These are phyloP conservation scores for Rhinoderma darwinii DNA, from an alignment of 2,113 vertebrate genomes.

Conservation along the genomic window DNA sequence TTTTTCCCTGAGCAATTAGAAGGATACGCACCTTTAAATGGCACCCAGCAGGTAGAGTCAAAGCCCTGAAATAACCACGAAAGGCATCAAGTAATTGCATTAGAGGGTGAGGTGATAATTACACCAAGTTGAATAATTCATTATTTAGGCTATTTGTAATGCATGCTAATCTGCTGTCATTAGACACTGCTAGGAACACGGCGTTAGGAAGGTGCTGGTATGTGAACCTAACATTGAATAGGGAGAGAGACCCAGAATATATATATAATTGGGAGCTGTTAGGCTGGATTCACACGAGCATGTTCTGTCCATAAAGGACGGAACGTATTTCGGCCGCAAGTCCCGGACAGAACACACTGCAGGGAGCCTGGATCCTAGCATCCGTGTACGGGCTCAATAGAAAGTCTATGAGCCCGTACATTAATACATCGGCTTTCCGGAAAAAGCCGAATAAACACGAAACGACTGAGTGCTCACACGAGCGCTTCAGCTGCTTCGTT, in stretches of 20 bases:
- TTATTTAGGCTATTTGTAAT: conserved; percentile 70
- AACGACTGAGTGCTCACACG: too few species aligned
- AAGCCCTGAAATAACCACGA: conserved; percentile 63
- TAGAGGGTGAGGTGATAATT: conserved; percentile 68
- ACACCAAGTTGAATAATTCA: conserved; percentile 69
- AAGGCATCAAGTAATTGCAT: conserved; percentile 66
- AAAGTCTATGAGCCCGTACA: too few species aligned
- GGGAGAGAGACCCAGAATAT: not conserved
- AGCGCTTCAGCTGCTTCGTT: too few species aligned
- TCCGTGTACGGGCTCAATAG: too few species aligned
- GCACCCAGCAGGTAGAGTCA: conserved; percentile 67
- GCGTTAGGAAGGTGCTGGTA: conserved; percentile 5
- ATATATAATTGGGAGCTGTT: too few species aligned
- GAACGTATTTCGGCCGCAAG: too few species aligned
- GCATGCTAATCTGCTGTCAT: conserved; percentile 69
- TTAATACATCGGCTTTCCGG: too few species aligned
- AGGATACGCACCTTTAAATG: conserved; percentile 55
- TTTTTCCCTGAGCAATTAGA: conserved; percentile 52
- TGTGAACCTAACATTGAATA: conserved; percentile 31
- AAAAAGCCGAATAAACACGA: too few species aligned
- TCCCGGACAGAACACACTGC: too few species aligned
- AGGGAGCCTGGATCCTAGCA: too few species aligned
- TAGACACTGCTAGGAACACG: conserved; percentile 55
- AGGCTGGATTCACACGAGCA: too few species aligned
- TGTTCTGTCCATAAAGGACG: too few species aligned